Percentiles rank a stretch among this genome's conserved stretches.
These are phyloP conservation scores for Clarias gariepinus DNA, from an alignment of 2,113 vertebrate species.

Conservation along the genomic window DNA sequence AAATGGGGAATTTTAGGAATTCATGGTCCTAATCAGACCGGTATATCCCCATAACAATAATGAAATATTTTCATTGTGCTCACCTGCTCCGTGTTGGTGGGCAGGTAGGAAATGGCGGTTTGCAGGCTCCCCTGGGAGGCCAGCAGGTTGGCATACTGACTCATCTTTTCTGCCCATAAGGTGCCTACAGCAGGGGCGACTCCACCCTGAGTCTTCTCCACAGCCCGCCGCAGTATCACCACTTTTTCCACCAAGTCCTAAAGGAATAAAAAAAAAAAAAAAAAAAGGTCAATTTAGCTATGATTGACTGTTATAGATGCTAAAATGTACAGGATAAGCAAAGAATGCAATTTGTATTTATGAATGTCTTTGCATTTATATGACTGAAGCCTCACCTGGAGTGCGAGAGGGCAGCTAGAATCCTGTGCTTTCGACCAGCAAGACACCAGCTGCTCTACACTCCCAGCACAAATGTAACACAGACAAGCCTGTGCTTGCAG, in stretches of 20 bases:
- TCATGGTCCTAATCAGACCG: neutral
- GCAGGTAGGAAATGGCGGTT: conserved; percentile 89
- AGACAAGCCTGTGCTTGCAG: conserved; percentile 89
- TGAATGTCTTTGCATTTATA: neutral
- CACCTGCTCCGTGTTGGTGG: conserved; percentile 84
- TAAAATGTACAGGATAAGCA: neutral
- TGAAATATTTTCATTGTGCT: neutral
- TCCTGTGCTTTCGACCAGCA: conserved; percentile 89
- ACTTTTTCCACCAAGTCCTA: conserved; percentile 96
- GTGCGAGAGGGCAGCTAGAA: conserved; percentile 79
- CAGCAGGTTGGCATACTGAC: conserved; percentile 87
- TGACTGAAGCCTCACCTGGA: conserved; percentile 79
- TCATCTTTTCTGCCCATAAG: conserved; percentile 89
- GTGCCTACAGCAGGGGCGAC: conserved; percentile 74
- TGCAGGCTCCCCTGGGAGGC: conserved; percentile 92
- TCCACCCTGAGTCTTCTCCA: conserved; percentile 78
- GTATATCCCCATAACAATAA: neutral
- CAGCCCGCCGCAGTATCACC: conserved; percentile 84
- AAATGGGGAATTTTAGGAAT: neutral
- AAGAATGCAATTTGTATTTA: neutral
- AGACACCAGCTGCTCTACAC: conserved; percentile 88
- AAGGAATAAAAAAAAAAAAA: neutral
- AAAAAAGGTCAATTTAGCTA: neutral
- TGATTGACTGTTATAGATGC: neutral
- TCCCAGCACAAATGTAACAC: conserved; percentile 95